Percentiles rank a stretch among this genome's conserved stretches.
Conservation (phyloP, 2,888 invertebrate species). For the Syrphus vitripennis region DNA sequence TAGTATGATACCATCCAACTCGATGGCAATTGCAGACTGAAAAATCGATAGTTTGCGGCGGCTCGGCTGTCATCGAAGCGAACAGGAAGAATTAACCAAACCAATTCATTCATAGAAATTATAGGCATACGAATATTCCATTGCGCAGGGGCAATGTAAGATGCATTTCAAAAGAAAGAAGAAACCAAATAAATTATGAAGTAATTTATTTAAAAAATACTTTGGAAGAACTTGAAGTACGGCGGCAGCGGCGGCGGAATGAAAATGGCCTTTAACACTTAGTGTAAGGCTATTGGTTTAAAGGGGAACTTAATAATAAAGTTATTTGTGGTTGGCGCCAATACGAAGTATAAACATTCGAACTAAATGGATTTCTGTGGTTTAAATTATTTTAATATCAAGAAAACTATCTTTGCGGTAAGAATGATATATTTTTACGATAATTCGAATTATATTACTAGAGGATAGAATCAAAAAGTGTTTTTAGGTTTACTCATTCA, state of each 20-base stretch:
- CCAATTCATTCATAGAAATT: slow-evolving; percentile 36
- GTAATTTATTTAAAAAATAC: slow-evolving; percentile 2
- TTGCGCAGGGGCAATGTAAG: slow-evolving; percentile 51
- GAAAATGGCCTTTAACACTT: background rate
- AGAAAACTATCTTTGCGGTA: slow-evolving; percentile 22
- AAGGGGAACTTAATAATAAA: background rate
- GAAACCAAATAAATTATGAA: slow-evolving; percentile 27
- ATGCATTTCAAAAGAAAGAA: background rate
- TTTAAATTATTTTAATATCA: background rate
- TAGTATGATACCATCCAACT: slow-evolving; percentile 8
- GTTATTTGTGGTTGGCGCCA: slow-evolving; percentile 55
- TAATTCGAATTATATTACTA: background rate
- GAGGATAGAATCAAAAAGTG: no score
- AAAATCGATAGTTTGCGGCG: slow-evolving; percentile 54
- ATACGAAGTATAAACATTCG: slow-evolving; percentile 1
- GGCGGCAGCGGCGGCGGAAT: no score
- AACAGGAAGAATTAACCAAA: slow-evolving; percentile 25
- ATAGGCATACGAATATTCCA: slow-evolving; percentile 4
- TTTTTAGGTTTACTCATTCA: no score
- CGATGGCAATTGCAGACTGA: slow-evolving; percentile 32
- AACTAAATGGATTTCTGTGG: background rate
- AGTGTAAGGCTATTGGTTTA: background rate
- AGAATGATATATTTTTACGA: background rate
- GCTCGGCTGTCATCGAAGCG: background rate
- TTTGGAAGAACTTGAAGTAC: background rate